phyloP scores from a whole-genome alignment of 2,888 invertebrate species.

The Coleophora deauratella region DNA sequence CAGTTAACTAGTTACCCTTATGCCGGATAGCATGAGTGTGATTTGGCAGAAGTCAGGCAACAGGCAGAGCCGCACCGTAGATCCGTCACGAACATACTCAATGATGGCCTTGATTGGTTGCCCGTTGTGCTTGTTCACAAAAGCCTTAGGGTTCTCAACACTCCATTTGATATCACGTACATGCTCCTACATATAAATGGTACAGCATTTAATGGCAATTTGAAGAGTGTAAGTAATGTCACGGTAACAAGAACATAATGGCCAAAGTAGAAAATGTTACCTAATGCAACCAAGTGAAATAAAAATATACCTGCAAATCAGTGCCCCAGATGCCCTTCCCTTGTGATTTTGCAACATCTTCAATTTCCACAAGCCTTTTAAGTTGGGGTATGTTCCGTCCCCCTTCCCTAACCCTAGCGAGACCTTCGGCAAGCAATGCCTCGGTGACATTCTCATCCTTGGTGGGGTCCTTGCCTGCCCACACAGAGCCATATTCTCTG shows the following conservation, averaged over 20 bases:
- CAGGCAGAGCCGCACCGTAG: conserved; percentile 93
- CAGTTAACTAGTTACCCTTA: no score
- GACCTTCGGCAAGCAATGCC: conserved; percentile 89
- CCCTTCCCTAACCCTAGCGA: conserved; percentile 83
- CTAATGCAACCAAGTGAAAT: no score
- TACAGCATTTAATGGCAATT: no score
- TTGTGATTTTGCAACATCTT: conserved; percentile 91
- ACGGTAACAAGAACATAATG: no score
- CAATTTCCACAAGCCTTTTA: conserved; percentile 84
- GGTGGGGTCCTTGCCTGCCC: conserved; percentile 85
- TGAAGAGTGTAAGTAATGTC: no score
- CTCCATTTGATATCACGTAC: conserved; percentile 91
- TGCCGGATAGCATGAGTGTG: conserved; percentile 96
- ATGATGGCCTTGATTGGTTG: conserved; percentile 94
- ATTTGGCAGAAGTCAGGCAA: conserved; percentile 93
- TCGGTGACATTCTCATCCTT: conserved; percentile 93
- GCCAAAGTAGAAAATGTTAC: no score
- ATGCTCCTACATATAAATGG: conserved; percentile 74
- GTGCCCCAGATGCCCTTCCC: conserved; percentile 88
- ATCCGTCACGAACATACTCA: conserved; percentile 98
- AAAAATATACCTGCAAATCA: conserved; percentile 40
- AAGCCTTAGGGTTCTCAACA: conserved; percentile 82
- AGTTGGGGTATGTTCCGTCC: conserved; percentile 78
- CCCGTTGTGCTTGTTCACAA: conserved; percentile 87
- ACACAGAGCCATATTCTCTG: conserved; percentile 89